Conservation (phyloP, 2,113 vertebrate species). For the Psophia crepitans region DNA sequence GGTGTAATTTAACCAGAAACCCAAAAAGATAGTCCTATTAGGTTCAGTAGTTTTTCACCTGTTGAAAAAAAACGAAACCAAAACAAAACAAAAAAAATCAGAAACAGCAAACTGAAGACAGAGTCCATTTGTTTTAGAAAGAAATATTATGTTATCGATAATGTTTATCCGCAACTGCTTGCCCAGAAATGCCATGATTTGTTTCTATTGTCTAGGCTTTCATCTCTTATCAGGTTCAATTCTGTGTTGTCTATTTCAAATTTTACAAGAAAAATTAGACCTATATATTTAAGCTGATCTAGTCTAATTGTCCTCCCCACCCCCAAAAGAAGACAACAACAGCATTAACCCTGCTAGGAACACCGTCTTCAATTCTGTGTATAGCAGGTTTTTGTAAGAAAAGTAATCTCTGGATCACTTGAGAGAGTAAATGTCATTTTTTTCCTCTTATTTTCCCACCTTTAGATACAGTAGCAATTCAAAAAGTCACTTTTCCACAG, state of each 20-base stretch:
- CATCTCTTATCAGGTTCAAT: background rate
- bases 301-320: background rate
- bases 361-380: background rate
- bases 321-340: background rate
- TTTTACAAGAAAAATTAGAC: background rate
- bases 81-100: background rate
- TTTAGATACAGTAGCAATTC: background rate
- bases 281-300: background rate
- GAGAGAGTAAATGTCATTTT: background rate
- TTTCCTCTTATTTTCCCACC: background rate
- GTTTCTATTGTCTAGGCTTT: background rate
- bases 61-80: too few relatives aligned
- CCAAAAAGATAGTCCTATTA: background rate
- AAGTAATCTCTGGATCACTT: background rate
- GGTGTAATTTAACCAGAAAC: background rate
- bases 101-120: background rate
- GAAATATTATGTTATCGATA: background rate
- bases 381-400: background rate
- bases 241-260: background rate
- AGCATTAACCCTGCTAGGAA: background rate
- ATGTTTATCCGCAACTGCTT: background rate
- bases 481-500: background rate
- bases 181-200: background rate
- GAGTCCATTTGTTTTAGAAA: background rate
- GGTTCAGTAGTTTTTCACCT: background rate